A percentile compares a stretch with the other conserved stretches of the same genome.
phyloP scores from a whole-genome alignment of 2,888 invertebrate genomes.

The Oligia fasciuncula region DNA sequence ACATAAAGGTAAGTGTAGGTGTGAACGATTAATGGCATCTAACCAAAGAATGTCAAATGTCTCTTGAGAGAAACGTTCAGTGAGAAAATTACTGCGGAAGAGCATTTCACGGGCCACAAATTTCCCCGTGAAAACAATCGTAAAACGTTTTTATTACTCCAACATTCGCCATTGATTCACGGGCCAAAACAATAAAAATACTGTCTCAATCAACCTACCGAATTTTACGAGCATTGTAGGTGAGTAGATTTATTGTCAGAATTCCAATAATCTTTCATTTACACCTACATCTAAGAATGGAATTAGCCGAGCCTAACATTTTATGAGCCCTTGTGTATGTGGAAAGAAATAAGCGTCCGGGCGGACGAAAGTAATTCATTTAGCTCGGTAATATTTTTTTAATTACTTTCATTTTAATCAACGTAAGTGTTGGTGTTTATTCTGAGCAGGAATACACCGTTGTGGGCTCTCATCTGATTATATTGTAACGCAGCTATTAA shows the following conservation, averaged over 20 bases:
- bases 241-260: slow-evolving; percentile 86
- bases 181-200: slow-evolving; percentile 89
- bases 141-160: slow-evolving; percentile 89
- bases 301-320: slow-evolving; percentile 66
- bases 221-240: slow-evolving; percentile 87
- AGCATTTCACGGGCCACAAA: slow-evolving; percentile 89
- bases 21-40: slow-evolving; percentile 71
- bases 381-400: slow-evolving; percentile 53
- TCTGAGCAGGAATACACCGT: slow-evolving; percentile 14
- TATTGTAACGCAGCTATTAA: slow-evolving; percentile 39
- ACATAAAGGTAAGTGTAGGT: slow-evolving; percentile 56
- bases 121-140: slow-evolving; percentile 89
- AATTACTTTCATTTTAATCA: slow-evolving; percentile 60
- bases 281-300: slow-evolving; percentile 78
- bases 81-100: slow-evolving; percentile 84
- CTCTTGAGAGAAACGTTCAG: slow-evolving; percentile 78
- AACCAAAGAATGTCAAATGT: slow-evolving; percentile 79
- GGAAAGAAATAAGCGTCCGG: slow-evolving; percentile 33
- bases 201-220: slow-evolving; percentile 89
- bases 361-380: slow-evolving; percentile 53
- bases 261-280: slow-evolving; percentile 85
- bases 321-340: slow-evolving; percentile 54
- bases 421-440: slow-evolving; percentile 48
- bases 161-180: slow-evolving; percentile 90
- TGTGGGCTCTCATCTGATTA: slow-evolving; percentile 12